phyloP scores from a whole-genome alignment of 2,797 vertebrate genomes.

The Malurus leucopterus region DNA sequence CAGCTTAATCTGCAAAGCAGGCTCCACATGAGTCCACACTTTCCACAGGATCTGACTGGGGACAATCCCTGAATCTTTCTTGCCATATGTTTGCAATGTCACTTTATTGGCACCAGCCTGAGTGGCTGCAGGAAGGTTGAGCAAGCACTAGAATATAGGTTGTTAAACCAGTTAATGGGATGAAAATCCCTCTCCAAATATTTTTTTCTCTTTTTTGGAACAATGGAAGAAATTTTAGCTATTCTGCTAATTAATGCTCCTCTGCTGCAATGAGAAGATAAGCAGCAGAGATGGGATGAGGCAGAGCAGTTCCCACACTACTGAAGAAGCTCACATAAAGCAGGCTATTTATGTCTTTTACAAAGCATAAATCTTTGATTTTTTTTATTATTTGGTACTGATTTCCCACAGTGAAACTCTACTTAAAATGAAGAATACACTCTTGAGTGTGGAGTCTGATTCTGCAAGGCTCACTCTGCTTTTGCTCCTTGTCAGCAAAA shows the following conservation, averaged over 20 bases:
- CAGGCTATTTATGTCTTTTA: background rate
- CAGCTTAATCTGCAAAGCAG: background rate
- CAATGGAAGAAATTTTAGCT: background rate
- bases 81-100: background rate
- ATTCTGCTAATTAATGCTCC: background rate
- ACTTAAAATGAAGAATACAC: background rate
- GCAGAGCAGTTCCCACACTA: background rate
- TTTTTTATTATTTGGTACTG: background rate
- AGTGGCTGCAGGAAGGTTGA: background rate
- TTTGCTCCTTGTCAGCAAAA: background rate
- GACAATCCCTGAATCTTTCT: background rate
- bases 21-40: background rate
- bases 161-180: background rate
- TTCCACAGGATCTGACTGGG: background rate
- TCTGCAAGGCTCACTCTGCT: background rate
- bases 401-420: background rate
- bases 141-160: background rate
- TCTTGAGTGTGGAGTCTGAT: rapidly evolving
- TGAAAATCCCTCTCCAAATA: background rate
- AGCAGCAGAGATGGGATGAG: background rate
- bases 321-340: background rate
- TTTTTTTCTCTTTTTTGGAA: background rate
- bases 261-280: background rate
- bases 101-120: background rate
- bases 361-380: background rate